These are phyloP conservation scores for Montipora foliosa DNA, from an alignment of 64 coral and sea anemone species.

Conservation along the genomic window DNA sequence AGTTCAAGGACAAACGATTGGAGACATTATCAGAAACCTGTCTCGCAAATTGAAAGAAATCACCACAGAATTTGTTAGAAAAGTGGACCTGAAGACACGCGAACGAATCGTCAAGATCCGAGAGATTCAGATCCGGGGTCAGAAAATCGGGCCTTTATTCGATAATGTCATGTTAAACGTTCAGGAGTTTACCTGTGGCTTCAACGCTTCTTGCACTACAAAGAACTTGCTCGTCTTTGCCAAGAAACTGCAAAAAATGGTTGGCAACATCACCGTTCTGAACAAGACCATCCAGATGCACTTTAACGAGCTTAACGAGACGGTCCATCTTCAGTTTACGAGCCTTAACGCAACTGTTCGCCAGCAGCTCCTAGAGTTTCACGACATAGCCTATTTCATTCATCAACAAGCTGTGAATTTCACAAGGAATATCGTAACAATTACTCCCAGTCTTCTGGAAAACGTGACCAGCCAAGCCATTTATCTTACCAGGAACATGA, in stretches of 20 bases:
- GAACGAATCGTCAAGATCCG: conserved; percentile 65
- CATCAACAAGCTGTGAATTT: conserved; percentile 17
- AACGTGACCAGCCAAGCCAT: conserved; percentile 83
- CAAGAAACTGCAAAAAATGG: conserved; percentile 21
- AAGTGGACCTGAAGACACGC: conserved; percentile 57
- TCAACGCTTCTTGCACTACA: conserved; percentile 73
- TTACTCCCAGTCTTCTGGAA: conserved; percentile 46
- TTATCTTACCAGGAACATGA: conserved; percentile 65
- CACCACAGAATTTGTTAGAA: conserved; percentile 48
- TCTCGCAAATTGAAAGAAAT: conserved; percentile 51
- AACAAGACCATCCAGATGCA: conserved; percentile 76
- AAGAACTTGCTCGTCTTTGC: conserved; percentile 59
- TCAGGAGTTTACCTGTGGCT: conserved; percentile 72
- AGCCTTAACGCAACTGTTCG: conserved; percentile 49
- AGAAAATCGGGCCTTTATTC: conserved; percentile 74
- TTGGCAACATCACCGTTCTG: conserved; percentile 55
- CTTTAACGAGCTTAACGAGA: conserved; percentile 61
- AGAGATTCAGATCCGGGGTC: conserved; percentile 67
- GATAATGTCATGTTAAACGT: conserved; percentile 67
- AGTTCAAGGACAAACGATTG: conserved; percentile 64
- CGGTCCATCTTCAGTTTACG: conserved; percentile 51
- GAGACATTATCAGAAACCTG: conserved; percentile 49
- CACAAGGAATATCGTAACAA: conserved; percentile 61
- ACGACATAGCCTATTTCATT: neutral
- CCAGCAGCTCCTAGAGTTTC: neutral